A percentile compares a stretch with the other conserved stretches of the same genome.
These are phyloP conservation scores for Ephialtes manifestator DNA, from an alignment of 2,888 invertebrate genomes.

Conservation along the genomic window DNA sequence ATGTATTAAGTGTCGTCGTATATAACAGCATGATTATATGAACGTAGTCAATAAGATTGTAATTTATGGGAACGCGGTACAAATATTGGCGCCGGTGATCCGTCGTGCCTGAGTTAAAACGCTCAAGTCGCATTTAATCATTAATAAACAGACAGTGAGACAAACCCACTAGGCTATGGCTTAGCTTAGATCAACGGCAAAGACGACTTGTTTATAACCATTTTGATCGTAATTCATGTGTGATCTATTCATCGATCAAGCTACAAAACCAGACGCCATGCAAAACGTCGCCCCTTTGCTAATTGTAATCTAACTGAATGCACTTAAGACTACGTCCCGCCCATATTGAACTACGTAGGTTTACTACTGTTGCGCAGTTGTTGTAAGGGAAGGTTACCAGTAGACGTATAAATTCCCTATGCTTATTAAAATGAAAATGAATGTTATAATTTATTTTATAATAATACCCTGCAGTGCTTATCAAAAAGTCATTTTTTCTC, in stretches of 20 bases:
- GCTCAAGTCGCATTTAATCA: slow-evolving; percentile 15
- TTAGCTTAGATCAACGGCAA: slow-evolving; percentile 21
- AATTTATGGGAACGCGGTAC: slow-evolving; percentile 33
- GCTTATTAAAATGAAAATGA: no score
- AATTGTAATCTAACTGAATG: slow-evolving; percentile 39
- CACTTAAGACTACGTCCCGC: slow-evolving; percentile 10
- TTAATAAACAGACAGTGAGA: slow-evolving; percentile 15
- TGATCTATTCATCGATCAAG: slow-evolving; percentile 29
- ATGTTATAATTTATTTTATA: no score
- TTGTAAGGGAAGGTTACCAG: background rate
- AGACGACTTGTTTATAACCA: slow-evolving; percentile 31
- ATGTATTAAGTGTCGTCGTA: background rate
- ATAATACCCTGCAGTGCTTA: no score
- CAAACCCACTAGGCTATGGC: background rate
- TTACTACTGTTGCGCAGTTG: slow-evolving; percentile 17
- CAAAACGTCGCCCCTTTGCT: background rate
- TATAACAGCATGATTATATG: slow-evolving; percentile 3
- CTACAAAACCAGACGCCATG: slow-evolving; percentile 18
- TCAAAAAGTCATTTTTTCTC: no score
- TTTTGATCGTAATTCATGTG: slow-evolving; percentile 20
- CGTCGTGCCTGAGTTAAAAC: slow-evolving; percentile 27
- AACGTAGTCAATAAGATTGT: slow-evolving; percentile 9
- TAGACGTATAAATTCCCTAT: no score
- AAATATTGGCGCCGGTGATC: slow-evolving; percentile 52
- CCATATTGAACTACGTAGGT: slow-evolving; percentile 4